Evolutionary conservation across 64 coral and sea anemone genomes (phyloP).

Genomic region (Pocillopora verrucosa): DNA sequence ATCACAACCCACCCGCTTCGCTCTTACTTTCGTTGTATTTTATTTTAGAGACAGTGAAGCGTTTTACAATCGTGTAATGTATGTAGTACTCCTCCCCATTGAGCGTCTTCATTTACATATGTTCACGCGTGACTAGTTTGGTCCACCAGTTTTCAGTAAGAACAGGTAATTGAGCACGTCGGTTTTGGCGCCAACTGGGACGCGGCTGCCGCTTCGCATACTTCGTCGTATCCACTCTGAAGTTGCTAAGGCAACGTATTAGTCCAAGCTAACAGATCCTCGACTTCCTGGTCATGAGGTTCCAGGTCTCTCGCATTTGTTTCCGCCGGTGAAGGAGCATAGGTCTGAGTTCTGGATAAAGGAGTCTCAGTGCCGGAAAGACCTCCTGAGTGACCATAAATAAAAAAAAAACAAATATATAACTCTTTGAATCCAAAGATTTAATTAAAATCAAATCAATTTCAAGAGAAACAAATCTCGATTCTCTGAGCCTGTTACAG

Average conservation of each 20-base stretch:
- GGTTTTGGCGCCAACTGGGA: background rate
- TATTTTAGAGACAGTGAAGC: no score
- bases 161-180: background rate
- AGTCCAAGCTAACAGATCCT: constrained; percentile 81
- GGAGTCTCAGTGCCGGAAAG: background rate
- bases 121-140: background rate
- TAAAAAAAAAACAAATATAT: background rate
- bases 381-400: constrained; percentile 30
- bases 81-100: background rate
- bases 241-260: constrained; percentile 38
- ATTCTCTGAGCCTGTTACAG: no score
- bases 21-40: no score
- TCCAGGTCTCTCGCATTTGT: constrained; percentile 57
- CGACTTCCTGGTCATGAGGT: constrained; percentile 73
- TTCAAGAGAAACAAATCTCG: no score
- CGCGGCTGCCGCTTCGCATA: background rate
- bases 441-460: no score
- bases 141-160: background rate
- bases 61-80: no score
- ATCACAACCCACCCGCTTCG: no score
- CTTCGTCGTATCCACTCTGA: background rate
- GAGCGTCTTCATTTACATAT: background rate
- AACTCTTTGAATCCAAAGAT: background rate
- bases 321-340: constrained; percentile 39
- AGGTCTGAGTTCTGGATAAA: constrained; percentile 10